A percentile compares a stretch with the other conserved stretches of the same genome.
Evolutionary conservation across 2,113 vertebrate species (phyloP).

Genomic region (Bucco capensis): DNA sequence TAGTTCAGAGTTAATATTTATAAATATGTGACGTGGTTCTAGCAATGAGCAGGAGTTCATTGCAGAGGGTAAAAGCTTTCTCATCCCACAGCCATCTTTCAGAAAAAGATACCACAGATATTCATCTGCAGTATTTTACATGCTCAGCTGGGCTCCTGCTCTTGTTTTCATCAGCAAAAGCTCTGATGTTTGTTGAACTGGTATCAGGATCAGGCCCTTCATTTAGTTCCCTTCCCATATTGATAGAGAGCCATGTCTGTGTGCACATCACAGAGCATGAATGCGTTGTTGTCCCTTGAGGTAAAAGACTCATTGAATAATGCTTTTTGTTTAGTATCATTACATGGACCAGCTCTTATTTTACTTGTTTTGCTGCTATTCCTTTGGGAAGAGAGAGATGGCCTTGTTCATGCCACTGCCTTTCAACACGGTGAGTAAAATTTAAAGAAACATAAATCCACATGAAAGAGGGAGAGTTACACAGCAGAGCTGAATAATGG

Average conservation of each 20-base stretch:
- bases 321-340: conserved; percentile 73
- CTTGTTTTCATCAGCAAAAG: not conserved
- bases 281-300: conserved; percentile 47
- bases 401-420: conserved; percentile 68
- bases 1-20: not conserved
- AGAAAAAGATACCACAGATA: not conserved
- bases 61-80: not conserved
- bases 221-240: not conserved
- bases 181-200: not conserved
- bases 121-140: not conserved
- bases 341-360: conserved; percentile 68
- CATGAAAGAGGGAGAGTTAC: conserved; percentile 47
- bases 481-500: conserved; percentile 68
- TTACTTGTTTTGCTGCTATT: conserved; percentile 66
- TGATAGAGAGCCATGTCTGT: conserved; percentile 61
- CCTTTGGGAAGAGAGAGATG: conserved; percentile 53
- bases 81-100: not conserved
- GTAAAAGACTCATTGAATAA: conserved; percentile 69
- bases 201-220: not conserved
- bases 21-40: rapidly evolving
- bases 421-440: conserved; percentile 57
- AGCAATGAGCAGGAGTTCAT: not conserved
- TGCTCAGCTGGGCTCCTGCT: not conserved
- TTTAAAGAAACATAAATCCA: conserved; percentile 73
- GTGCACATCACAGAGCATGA: conserved; percentile 48